A percentile compares a stretch with the other conserved stretches of the same genome.
phyloP scores from a whole-genome alignment of 2,888 invertebrate species.

The Scaptomyza flava region DNA sequence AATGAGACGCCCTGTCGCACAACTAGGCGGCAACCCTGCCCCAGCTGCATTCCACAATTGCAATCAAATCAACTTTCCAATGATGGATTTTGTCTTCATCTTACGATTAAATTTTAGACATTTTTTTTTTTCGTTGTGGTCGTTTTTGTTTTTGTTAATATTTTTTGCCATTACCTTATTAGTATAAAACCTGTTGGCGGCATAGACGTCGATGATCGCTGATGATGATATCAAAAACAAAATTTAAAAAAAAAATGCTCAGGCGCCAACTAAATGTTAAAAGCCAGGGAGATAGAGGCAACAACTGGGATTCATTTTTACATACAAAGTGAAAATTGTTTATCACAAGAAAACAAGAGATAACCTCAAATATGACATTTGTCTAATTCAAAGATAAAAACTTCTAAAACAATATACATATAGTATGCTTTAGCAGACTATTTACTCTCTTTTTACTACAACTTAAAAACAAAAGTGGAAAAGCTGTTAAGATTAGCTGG shows the following conservation, averaged over 20 bases:
- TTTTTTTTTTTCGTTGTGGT: conserved; percentile 33
- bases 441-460: no score
- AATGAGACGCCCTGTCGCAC: conserved; percentile 71
- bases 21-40: conserved; percentile 67
- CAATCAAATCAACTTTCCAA: conserved; percentile 81
- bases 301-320: conserved; percentile 12
- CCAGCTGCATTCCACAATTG: conserved; percentile 70
- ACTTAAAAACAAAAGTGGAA: no score
- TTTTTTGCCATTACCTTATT: conserved; percentile 67
- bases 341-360: conserved; percentile 25
- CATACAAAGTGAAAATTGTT: conserved; percentile 68
- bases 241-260: conserved; percentile 43
- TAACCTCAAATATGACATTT: conserved; percentile 3
- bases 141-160: background rate
- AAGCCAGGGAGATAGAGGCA: background rate
- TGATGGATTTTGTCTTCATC: conserved; percentile 73
- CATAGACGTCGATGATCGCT: conserved; percentile 16
- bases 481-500: no score
- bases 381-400: conserved; percentile 4
- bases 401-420: background rate
- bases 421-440: no score
- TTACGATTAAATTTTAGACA: conserved; percentile 60
- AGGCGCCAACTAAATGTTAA: conserved; percentile 52
- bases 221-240: conserved; percentile 27
- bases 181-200: conserved; percentile 65